Percentiles rank a stretch among this genome's conserved stretches.
These are phyloP conservation scores for Bubo scandiacus DNA, from an alignment of 2,113 vertebrate genomes.

Conservation along the genomic window DNA sequence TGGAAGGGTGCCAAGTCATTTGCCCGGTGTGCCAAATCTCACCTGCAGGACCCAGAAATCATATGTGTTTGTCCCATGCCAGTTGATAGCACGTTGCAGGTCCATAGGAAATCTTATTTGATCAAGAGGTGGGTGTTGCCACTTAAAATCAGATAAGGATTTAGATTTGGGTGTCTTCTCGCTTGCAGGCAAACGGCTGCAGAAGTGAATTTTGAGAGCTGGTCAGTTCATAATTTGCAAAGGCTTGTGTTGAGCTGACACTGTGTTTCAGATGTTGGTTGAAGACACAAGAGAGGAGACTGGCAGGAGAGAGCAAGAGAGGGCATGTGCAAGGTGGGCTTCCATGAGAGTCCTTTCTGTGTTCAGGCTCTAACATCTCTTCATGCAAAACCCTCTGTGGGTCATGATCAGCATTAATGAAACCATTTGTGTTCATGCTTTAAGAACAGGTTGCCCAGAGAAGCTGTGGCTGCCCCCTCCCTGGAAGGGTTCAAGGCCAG, in stretches of 20 bases:
- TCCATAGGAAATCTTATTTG: background rate
- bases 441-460: background rate
- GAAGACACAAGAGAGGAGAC: background rate
- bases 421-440: background rate
- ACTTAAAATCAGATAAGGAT: background rate
- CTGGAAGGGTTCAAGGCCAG: too few species aligned
- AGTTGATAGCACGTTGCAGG: background rate
- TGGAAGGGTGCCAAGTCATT: background rate
- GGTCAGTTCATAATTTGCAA: background rate
- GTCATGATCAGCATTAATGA: background rate
- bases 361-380: background rate
- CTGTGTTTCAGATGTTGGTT: background rate
- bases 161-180: background rate
- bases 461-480: too few species aligned
- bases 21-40: background rate
- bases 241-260: background rate
- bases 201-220: background rate
- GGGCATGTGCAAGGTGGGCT: background rate
- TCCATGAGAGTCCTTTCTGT: background rate
- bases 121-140: background rate
- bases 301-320: background rate
- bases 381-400: background rate
- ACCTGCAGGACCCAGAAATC: background rate
- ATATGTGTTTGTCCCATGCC: fast-evolving
- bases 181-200: background rate